These are phyloP conservation scores for Eutrigla gurnardus DNA, from an alignment of 2,797 vertebrate species.

Conservation along the genomic window DNA sequence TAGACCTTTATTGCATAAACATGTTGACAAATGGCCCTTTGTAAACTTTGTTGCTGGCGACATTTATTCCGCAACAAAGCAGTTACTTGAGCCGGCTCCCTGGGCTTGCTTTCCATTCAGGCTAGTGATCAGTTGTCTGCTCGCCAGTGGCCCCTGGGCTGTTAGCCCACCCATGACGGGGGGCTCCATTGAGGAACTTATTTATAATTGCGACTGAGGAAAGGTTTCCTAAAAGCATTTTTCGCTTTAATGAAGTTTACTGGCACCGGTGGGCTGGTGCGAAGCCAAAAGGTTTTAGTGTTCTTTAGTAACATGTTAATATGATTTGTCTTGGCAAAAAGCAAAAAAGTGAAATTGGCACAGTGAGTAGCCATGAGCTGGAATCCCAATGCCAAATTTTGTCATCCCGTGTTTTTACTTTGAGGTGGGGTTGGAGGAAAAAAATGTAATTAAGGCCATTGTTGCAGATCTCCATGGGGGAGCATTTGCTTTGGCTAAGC, in stretches of 20 bases:
- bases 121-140: conserved; percentile 85
- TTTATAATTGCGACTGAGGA: conserved; percentile 85
- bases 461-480: conserved; percentile 78
- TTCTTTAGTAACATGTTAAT: conserved; percentile 85
- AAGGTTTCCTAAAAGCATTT: conserved; percentile 84
- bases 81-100: conserved; percentile 86
- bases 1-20: conserved; percentile 83
- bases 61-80: conserved; percentile 87
- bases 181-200: conserved; percentile 83
- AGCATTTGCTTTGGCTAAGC: conserved; percentile 78
- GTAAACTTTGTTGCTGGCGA: conserved; percentile 83
- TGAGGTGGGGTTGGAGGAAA: conserved; percentile 76
- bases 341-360: conserved; percentile 81
- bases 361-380: conserved; percentile 75
- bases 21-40: conserved; percentile 88
- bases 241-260: conserved; percentile 82
- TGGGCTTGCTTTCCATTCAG: conserved; percentile 85
- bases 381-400: conserved; percentile 83
- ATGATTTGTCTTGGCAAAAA: conserved; percentile 87
- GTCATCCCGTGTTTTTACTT: conserved; percentile 82
- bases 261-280: conserved; percentile 72
- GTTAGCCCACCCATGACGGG: conserved; percentile 86
- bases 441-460: conserved; percentile 85
- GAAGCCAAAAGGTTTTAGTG: conserved; percentile 83
- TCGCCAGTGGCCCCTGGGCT: conserved; percentile 82